Conservation (phyloP, 2,888 invertebrate species). For the Acleris holmiana region DNA sequence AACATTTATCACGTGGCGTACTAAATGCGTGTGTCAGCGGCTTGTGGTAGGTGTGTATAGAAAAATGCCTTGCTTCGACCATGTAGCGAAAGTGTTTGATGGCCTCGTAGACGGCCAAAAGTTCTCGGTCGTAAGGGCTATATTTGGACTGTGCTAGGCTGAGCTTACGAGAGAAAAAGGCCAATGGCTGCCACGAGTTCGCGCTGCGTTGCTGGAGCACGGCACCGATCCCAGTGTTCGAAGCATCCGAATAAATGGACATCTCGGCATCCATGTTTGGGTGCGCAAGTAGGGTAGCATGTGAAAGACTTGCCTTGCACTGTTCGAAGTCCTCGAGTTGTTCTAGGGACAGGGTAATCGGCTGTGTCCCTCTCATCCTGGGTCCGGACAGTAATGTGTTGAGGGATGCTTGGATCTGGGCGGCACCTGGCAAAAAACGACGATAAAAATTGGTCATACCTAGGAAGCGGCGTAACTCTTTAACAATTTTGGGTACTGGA, state of each 20-base stretch:
- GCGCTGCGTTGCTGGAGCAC: conserved; percentile 51
- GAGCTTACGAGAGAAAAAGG: conserved; percentile 57
- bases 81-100: conserved; percentile 55
- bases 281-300: conserved; percentile 45
- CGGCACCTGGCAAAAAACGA: conserved; percentile 49
- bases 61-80: conserved; percentile 56
- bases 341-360: conserved; percentile 38
- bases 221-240: conserved; percentile 54
- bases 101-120: conserved; percentile 56
- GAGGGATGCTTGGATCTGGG: conserved; percentile 44
- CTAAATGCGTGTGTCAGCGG: too few relatives aligned
- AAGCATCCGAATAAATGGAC: conserved; percentile 52
- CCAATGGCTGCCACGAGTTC: conserved; percentile 51
- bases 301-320: conserved; percentile 42
- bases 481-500: conserved; percentile 35
- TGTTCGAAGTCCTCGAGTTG: conserved; percentile 33
- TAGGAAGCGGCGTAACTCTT: conserved; percentile 34
- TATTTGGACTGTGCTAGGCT: conserved; percentile 50
- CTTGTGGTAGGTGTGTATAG: conserved; percentile 40
- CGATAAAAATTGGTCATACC: conserved; percentile 45
- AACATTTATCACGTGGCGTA: conserved; percentile 33
- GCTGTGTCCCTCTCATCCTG: conserved; percentile 39
- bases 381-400: conserved; percentile 40
- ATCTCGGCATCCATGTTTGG: conserved; percentile 46
- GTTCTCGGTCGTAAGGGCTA: conserved; percentile 59